Evolutionary conservation across 2,888 invertebrate genomes (phyloP), one percentile per base, ranked within the genome.

Genomic region (Catocala fraxini): DNA sequence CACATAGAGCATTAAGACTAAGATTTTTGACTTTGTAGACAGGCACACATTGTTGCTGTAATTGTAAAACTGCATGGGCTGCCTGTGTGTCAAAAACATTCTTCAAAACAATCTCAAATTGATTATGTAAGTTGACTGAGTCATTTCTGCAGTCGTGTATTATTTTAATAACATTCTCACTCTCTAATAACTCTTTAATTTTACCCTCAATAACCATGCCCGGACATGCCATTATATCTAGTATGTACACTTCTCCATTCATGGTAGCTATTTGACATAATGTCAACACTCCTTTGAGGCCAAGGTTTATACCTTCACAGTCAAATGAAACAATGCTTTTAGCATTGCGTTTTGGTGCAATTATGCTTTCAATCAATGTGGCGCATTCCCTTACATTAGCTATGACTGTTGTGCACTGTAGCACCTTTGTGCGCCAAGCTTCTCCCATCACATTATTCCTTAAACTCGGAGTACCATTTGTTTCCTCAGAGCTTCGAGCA

Each of bases 1-100:
- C 97, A 89, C 99, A 99, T 58, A 99, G 94, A 57, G 98, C 97
- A 93, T 98, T 98, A 62, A 99, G 94, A 77, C 98, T 98, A 52
- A 98, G 96, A 87, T 98, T 98, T 92, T 99, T 98, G 56, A 98
- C 98, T 94, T 99, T 99, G 86, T 98, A 98, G 55, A 99, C 98
- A 42, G 99, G 98, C 80, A 98, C 97, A 66, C 97, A 97, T 65
- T 97, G 97, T 80, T 98, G 97, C 92, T 98, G 98, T 83, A 96
- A 97, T 83, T 98, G 98, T 53, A 99, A 91, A 10, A 99, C 97
- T 57, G 98, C 97, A 89, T 99, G 98, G 47, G 98, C 99, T 43
- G 97, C 97, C 95, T 98, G 98, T 42, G 98, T 98, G 87, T 99
- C 98, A 88, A 99, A 98, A 55, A 99, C 97, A 90, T 97, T 97